These are phyloP conservation scores for Oreohelix idahoensis DNA, from an alignment of 1,140 invertebrate genomes.

Conservation along the genomic window DNA sequence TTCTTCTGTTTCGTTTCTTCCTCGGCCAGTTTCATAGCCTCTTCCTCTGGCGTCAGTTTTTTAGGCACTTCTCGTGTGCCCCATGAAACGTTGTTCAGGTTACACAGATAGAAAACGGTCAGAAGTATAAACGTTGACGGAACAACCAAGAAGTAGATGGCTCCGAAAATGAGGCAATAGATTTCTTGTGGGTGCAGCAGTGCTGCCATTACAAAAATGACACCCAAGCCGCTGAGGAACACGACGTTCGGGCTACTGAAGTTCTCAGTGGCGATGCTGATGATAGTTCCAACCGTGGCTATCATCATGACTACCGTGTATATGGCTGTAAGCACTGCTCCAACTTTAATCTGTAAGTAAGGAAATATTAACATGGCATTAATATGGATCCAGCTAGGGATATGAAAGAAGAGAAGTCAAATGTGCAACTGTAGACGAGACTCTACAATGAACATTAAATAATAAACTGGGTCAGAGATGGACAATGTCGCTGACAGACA, in stretches of 20 bases:
- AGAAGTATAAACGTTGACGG: conserved; percentile 98
- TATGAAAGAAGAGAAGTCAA: too few species aligned
- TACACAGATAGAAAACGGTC: conserved; percentile 97
- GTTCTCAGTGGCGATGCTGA: conserved; percentile 67
- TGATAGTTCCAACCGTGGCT: conserved; percentile 69
- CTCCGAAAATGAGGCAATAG: conserved; percentile 94
- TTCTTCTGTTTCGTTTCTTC: conserved; percentile 62
- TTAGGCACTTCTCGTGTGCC: conserved; percentile 96
- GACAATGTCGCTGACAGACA: too few species aligned
- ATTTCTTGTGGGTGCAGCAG: conserved; percentile 99
- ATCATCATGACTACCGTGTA: conserved; percentile 72
- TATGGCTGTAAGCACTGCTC: conserved; percentile 78
- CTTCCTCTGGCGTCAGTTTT: conserved; percentile 74
- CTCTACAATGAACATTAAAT: too few species aligned
- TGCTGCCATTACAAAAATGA: conserved; percentile 95
- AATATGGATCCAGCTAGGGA: too few species aligned
- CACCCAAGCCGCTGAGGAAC: conserved; percentile 61
- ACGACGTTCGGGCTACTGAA: conserved; percentile 67
- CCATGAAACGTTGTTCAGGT: conserved; percentile 98
- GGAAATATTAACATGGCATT: too few species aligned
- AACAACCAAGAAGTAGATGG: conserved; percentile 89
- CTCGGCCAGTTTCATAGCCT: conserved; percentile 48
- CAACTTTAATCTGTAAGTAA: conserved; percentile 68
- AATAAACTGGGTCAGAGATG: too few species aligned
- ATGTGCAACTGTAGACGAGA: too few species aligned